Base-by-base conservation (phyloP, 2,113 vertebrate genomes). In the Apodemus speciosus region DNA sequence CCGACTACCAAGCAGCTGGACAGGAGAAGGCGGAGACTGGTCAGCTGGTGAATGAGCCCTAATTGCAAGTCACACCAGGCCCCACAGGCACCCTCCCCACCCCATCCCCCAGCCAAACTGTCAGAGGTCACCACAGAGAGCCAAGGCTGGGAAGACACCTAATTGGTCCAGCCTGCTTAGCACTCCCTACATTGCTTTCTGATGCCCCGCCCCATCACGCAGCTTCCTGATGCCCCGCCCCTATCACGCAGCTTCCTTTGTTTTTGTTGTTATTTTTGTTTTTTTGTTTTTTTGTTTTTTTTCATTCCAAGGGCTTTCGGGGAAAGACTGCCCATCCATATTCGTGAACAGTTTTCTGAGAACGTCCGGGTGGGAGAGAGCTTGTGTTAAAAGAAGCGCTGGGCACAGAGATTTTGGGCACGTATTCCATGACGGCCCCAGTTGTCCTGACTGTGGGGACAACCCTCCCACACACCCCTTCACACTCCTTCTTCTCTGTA, bases 21-120 rank as follows among this genome's bases (percentile, higher is more conserved):
- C 75, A 79, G 79, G 91, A 93, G 64, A 84, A 32, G 89, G 71
- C 93, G 8, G 62, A 91, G n/a, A n/a, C 93, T 0, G 27, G 94
- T 95, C 93, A 89, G 91, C 95, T 97, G 96, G 71, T 2, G 85
- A 96, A 85, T 69, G 92, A 89, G 88, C 66, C 79, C 95, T 96
- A 95, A 95, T 88, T 96, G 95, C 95, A 87, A 96, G 94, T 96
- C 95, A 80, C 0, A 1, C 89, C 69, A 60, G 75, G 84, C 84
- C 84, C 86, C 86, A 76, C 81, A 0, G 2, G 92, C 66, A 91
- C 66, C 90, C 96, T 79, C 92, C 72, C 69, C 90, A 56, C 56
- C 95, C 79, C 92, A 64, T 3, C 68, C 60, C 92, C 69, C 79
- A 75, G 49, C 68, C 86, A 32, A 46, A 60, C 89, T 89, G 95